These are phyloP conservation scores for Ganaspis sp. DNA, from an alignment of 1,140 invertebrate genomes.

Conservation along the genomic window DNA sequence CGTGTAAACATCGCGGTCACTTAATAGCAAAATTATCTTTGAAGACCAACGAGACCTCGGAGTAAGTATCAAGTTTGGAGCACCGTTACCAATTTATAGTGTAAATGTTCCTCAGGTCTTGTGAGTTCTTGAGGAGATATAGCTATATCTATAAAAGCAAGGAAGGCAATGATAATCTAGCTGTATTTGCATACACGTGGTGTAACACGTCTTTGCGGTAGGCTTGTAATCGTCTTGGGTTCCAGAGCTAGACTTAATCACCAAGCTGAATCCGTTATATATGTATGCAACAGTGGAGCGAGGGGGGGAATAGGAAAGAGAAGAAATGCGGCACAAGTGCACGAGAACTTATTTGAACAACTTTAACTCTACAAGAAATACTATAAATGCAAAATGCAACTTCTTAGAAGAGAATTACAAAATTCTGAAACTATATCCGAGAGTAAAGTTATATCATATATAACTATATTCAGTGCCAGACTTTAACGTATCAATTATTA, in stretches of 20 bases:
- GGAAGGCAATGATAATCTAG: slow-evolving; percentile 30
- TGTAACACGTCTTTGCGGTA: slow-evolving; percentile 21
- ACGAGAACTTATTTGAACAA: not conserved
- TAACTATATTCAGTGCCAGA: not conserved
- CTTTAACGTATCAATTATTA: too few species aligned
- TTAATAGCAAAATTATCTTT: slow-evolving; percentile 16
- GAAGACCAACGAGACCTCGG: slow-evolving; percentile 20
- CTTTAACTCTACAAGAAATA: slow-evolving; percentile 16
- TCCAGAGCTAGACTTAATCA: slow-evolving; percentile 18
- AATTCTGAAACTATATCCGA: not conserved
- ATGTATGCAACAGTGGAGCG: not conserved
- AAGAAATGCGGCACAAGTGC: not conserved
- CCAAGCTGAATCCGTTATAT: slow-evolving; percentile 5
- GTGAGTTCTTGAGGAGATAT: not conserved
- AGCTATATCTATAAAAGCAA: not conserved
- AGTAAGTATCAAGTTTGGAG: slow-evolving; percentile 2
- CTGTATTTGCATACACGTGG: slow-evolving; percentile 17
- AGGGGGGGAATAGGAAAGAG: not conserved
- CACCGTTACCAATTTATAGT: slow-evolving; percentile 22
- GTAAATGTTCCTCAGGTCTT: slow-evolving; percentile 8
- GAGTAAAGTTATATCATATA: not conserved
- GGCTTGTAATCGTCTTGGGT: slow-evolving; percentile 15
- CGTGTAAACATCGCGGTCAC: slow-evolving; percentile 19
- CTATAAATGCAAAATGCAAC: slow-evolving; percentile 5
- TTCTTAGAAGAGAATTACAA: not conserved